These are phyloP conservation scores for Romanogobio albipinnatus DNA, from an alignment of 2,113 vertebrate genomes.

Conservation along the genomic window DNA sequence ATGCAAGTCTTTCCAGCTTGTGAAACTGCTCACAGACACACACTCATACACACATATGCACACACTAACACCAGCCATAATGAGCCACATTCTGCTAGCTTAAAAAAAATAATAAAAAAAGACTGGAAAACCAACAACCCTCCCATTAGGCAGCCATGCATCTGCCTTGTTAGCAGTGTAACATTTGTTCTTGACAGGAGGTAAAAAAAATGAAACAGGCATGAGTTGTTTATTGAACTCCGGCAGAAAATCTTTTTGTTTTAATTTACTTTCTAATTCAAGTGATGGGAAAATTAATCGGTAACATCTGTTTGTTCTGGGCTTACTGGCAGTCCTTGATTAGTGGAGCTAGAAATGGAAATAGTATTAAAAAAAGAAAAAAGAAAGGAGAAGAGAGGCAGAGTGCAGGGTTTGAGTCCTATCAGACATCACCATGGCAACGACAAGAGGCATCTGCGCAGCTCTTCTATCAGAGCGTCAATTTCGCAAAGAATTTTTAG, in stretches of 20 bases:
- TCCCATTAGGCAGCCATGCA: conserved; percentile 57
- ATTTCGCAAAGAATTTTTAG: conserved; percentile 32
- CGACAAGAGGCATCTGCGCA: conserved; percentile 34
- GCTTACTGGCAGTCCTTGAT: conserved; percentile 77
- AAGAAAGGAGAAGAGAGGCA: conserved; percentile 33
- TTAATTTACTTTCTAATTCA: conserved; percentile 77
- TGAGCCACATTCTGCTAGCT: conserved; percentile 50
- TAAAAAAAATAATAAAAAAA: conserved; percentile 18
- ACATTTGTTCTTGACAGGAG: conserved; percentile 57
- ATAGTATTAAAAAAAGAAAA: conserved; percentile 48
- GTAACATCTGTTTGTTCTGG: conserved; percentile 79
- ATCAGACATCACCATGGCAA: conserved; percentile 49
- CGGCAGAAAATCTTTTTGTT: conserved; percentile 56
- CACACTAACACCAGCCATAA: conserved; percentile 40
- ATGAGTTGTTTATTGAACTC: conserved; percentile 64
- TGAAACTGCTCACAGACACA: conserved; percentile 21
- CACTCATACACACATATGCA: background rate
- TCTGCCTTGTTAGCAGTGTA: conserved; percentile 63
- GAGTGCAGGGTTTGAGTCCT: conserved; percentile 48
- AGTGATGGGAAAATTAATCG: conserved; percentile 76
- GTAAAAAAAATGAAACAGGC: conserved; percentile 39
- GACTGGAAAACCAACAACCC: conserved; percentile 30
- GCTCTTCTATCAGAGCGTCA: conserved; percentile 11
- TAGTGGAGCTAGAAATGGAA: conserved; percentile 71
- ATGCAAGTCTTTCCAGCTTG: conserved; percentile 44